A percentile compares a stretch with the other conserved stretches of the same genome.
Evolutionary conservation across 2,113 vertebrate genomes (phyloP).

Genomic region (Leptobrachium ailaonicum): DNA sequence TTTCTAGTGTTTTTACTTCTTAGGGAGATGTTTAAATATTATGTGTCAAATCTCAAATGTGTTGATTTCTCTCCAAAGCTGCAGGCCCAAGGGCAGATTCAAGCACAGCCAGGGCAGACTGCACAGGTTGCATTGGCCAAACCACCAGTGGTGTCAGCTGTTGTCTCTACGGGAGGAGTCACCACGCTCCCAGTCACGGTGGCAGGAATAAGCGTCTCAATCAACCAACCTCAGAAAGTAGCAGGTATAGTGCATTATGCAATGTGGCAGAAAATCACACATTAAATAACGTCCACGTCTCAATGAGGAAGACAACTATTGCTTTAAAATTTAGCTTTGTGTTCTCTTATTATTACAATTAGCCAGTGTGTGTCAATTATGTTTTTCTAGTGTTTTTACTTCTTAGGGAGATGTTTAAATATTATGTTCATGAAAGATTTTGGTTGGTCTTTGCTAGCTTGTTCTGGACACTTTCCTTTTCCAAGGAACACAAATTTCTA

Average conservation of each 20-base stretch:
- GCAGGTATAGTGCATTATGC: conserved; percentile 60
- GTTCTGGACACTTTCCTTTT: no score
- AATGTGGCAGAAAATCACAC: neutral
- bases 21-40: neutral
- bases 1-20: no score
- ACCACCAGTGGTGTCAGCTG: conserved; percentile 81
- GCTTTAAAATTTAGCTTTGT: no score
- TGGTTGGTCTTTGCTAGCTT: no score
- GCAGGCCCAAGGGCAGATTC: conserved; percentile 77
- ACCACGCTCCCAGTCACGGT: conserved; percentile 83
- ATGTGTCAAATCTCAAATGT: neutral
- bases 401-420: no score
- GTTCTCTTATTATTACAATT: no score
- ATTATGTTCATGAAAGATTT: no score
- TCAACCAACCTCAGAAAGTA: conserved; percentile 80
- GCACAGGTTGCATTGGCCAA: conserved; percentile 87
- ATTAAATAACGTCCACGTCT: no score
- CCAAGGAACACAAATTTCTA: no score
- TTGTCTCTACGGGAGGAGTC: conserved; percentile 84
- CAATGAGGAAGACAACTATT: no score
- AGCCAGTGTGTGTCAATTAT: no score
- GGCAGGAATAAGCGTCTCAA: conserved; percentile 83
- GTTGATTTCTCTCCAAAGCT: conserved; percentile 73
- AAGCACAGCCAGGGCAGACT: conserved; percentile 73
- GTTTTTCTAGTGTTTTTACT: no score